Evolutionary conservation across 2,888 invertebrate genomes (phyloP), one percentile per base, ranked within the genome.

Genomic region (Pimpla rufipes): DNA sequence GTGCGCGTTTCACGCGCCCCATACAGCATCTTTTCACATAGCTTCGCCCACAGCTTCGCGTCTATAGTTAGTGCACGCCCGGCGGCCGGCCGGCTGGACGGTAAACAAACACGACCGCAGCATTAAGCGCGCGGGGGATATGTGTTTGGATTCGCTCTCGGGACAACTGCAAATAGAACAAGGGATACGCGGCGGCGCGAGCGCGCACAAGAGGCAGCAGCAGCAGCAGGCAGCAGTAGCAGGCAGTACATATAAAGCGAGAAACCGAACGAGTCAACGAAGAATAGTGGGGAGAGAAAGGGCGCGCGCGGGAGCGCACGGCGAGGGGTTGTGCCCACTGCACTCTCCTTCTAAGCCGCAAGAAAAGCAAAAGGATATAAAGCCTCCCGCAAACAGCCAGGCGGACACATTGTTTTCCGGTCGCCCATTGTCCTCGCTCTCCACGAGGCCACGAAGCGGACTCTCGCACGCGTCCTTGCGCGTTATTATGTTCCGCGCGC

Each of bases 291-390:
- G 50, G 16, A 71, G 42, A 79, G 77, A 73, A 70, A 70, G 45
- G 57, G 55, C 55, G 29, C 29, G 29, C 2, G 29, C 29, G 29
- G 5, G 29, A 29, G 29, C 13, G 3, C 37, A 37, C n/a, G 42
- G n/a, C 40, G 42, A 76, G 64, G 66, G 42, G 47, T 62, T 52
- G 29, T 29, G 42, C 47, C n/a, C 71, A 67, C 10, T 52, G 75
- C 77, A 50, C 35, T 71, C 81, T 55, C 3, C 83, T 85, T 83
- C 82, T 85, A 86, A 89, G 87, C 86, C 85, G 82, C 87, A 86
- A 87, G 86, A 82, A 86, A 87, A 88, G 87, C 86, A 85, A 86
- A 86, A 87, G 87, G 45, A 59, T 16, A 88, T 87, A 87, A 88
- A 87, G 83, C 85, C 78, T 64, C 66, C 81, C 50, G 85, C 83